Conservation (phyloP, 2,113 vertebrate species). For the Struthidea cinerea region DNA sequence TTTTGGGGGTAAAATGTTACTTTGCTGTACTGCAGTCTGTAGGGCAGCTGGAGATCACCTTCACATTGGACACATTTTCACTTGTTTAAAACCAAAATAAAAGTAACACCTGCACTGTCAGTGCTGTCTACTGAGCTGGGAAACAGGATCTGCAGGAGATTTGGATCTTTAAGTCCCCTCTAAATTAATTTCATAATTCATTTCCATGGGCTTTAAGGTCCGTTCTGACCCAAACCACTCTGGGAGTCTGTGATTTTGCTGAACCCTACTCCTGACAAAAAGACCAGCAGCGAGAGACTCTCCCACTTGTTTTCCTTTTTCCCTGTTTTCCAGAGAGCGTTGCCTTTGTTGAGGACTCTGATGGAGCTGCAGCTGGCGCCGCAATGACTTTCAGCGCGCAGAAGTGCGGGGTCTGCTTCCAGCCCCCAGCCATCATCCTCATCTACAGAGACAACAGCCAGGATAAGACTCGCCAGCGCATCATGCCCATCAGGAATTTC, state of each 20-base stretch:
- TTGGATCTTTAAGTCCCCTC: not conserved
- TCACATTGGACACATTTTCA: not conserved
- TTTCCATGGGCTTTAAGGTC: not conserved
- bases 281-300: fast-evolving
- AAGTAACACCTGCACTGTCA: not conserved
- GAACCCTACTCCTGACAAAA: not conserved
- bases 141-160: not conserved
- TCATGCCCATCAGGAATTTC: conserved; percentile 89
- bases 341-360: not conserved
- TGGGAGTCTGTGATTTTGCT: not conserved
- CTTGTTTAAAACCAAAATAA: not conserved
- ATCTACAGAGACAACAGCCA: conserved; percentile 76
- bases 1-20: not conserved
- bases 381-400: conserved; percentile 77
- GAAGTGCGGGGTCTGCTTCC: conserved; percentile 88
- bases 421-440: conserved; percentile 85
- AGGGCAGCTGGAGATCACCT: not conserved
- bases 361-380: not conserved
- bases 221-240: not conserved
- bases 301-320: not conserved
- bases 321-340: not conserved
- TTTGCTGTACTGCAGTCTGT: not conserved
- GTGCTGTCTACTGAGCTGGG: not conserved
- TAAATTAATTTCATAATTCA: not conserved
- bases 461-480: conserved; percentile 78